Evolutionary conservation across 2,113 vertebrate species (phyloP).

Genomic region (Cyphomyrus discorhynchus): DNA sequence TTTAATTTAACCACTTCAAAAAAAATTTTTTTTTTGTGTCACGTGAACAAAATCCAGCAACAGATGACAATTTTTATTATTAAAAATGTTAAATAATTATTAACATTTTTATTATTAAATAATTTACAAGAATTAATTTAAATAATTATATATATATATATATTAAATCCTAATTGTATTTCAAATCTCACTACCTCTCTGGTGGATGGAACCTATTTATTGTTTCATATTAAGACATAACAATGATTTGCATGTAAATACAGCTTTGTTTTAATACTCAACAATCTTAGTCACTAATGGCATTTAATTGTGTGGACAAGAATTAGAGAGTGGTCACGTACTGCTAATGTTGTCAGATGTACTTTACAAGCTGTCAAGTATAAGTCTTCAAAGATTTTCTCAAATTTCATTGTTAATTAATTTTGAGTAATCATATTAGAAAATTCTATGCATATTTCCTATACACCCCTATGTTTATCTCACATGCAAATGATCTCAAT

Average conservation of each 20-base stretch:
- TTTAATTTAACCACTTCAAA: neutral
- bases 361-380: constrained; percentile 7
- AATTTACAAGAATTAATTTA: neutral
- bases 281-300: neutral
- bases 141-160: neutral
- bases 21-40: neutral
- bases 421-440: neutral
- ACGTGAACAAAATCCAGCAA: neutral
- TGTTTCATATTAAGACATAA: neutral
- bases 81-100: no score
- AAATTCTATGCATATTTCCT: neutral
- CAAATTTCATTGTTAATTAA: constrained; percentile 14
- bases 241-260: neutral
- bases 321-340: neutral
- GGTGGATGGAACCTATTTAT: neutral
- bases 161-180: neutral
- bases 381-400: constrained; percentile 18
- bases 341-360: constrained; percentile 12
- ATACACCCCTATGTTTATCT: neutral
- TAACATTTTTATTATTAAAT: neutral
- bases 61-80: neutral
- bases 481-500: neutral
- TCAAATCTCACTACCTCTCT: neutral
- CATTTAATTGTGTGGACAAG: constrained; percentile 13
- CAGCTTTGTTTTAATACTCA: neutral